phyloP scores from a whole-genome alignment of 1,140 invertebrate genomes.

The Glomeris maerens region DNA sequence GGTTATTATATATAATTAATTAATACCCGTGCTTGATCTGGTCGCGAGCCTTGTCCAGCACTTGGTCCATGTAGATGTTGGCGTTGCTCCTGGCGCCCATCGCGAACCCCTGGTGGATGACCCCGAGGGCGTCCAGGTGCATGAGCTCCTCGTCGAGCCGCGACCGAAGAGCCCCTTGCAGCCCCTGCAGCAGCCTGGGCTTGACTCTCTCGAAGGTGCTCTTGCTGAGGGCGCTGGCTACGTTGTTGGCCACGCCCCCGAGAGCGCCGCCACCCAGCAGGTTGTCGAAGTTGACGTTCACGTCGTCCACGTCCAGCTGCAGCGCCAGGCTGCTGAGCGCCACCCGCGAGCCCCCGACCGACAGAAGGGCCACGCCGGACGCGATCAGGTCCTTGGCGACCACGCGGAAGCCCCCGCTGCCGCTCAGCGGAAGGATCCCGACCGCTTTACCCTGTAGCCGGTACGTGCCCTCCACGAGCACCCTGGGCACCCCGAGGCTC shows the following conservation, averaged over 20 bases:
- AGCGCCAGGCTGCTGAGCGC: slow-evolving; percentile 1
- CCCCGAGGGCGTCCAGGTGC: slow-evolving; percentile 1
- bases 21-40: slow-evolving; percentile 8
- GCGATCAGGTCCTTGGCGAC: slow-evolving; percentile 1
- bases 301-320: slow-evolving; percentile 6
- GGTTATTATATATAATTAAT: too few species aligned
- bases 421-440: slow-evolving; percentile 10
- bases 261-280: slow-evolving; percentile 9
- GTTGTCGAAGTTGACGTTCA: slow-evolving; percentile 11
- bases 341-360: neutral
- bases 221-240: slow-evolving; percentile 7
- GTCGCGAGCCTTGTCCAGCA: slow-evolving; percentile 7
- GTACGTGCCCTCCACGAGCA: slow-evolving; percentile 6
- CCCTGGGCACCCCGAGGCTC: neutral
- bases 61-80: slow-evolving; percentile 12
- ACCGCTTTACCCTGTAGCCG: slow-evolving; percentile 6
- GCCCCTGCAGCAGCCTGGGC: neutral
- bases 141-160: slow-evolving; percentile 11
- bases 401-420: slow-evolving; percentile 9
- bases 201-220: slow-evolving; percentile 4
- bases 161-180: slow-evolving; percentile 1
- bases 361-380: neutral
- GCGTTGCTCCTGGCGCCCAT: slow-evolving; percentile 5
- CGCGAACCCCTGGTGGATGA: slow-evolving; percentile 8
- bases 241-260: slow-evolving; percentile 3